Evolutionary conservation across 1,140 invertebrate species (phyloP).

Genomic region (Papilio polyxenes): DNA sequence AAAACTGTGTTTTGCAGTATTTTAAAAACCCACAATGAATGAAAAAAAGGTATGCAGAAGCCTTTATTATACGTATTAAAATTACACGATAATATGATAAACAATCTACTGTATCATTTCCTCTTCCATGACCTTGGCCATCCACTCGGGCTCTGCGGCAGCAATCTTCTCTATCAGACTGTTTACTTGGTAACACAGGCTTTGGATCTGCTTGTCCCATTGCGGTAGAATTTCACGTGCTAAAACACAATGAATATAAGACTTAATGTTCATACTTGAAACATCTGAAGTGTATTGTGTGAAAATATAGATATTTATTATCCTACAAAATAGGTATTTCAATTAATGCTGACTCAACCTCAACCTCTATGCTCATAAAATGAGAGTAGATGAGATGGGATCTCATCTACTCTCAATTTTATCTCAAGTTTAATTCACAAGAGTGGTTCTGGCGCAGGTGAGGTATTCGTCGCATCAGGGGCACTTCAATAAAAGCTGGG

Average conservation of each 20-base stretch:
- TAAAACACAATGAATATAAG: slow-evolving; percentile 76
- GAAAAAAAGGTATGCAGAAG: neutral
- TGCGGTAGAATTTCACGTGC: slow-evolving; percentile 95
- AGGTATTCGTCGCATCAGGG: too few relatives aligned
- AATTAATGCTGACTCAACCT: too few relatives aligned
- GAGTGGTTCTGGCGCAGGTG: too few relatives aligned
- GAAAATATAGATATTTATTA: too few relatives aligned
- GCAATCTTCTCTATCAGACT: slow-evolving; percentile 97
- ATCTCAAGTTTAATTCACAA: too few relatives aligned
- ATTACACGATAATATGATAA: neutral
- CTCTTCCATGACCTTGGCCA: slow-evolving; percentile 91
- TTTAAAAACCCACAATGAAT: neutral
- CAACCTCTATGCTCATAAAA: too few relatives aligned
- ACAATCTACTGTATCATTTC: slow-evolving; percentile 87
- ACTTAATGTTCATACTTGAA: neutral
- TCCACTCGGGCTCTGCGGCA: slow-evolving; percentile 94
- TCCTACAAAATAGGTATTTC: too few relatives aligned
- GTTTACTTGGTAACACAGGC: slow-evolving; percentile 98
- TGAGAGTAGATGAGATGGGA: too few relatives aligned
- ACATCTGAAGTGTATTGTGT: too few relatives aligned
- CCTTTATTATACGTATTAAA: slow-evolving; percentile 5
- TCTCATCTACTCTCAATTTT: too few relatives aligned
- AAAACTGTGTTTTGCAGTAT: neutral
- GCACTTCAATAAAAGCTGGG: neutral
- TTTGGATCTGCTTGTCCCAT: slow-evolving; percentile 99